phyloP scores from a whole-genome alignment of 2,113 vertebrate species.

The Poeciliopsis retropinna region DNA sequence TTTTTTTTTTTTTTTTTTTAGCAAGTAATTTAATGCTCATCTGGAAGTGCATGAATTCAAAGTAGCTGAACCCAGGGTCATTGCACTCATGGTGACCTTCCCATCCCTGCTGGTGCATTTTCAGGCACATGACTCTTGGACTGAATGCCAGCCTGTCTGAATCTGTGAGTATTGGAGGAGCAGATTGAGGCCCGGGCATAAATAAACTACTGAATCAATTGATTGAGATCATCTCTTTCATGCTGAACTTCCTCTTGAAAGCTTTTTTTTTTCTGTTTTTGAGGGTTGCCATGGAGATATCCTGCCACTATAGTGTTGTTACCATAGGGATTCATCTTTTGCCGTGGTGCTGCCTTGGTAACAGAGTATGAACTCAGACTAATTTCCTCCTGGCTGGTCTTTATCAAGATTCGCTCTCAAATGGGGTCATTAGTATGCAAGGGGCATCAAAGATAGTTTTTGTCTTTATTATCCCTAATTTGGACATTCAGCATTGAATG shows the following conservation, averaged over 20 bases:
- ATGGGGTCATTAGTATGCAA: slow-evolving; percentile 47
- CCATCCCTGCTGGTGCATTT: background rate
- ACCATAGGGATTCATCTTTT: slow-evolving; percentile 41
- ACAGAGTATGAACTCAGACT: slow-evolving; percentile 32
- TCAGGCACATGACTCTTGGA: background rate
- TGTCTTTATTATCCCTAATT: background rate
- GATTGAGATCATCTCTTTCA: background rate
- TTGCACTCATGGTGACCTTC: slow-evolving; percentile 8
- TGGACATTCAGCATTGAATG: background rate
- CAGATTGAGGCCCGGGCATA: background rate
- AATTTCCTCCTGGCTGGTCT: slow-evolving; percentile 52
- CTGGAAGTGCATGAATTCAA: background rate
- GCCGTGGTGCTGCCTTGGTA: slow-evolving; percentile 35
- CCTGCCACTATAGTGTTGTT: slow-evolving; percentile 41
- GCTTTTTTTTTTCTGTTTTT: slow-evolving; percentile 20
- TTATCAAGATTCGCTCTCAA: slow-evolving; percentile 31
- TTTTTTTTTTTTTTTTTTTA: no score
- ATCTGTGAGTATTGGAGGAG: background rate
- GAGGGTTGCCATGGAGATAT: slow-evolving; percentile 40
- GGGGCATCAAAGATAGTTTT: slow-evolving; percentile 4
- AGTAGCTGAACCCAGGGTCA: slow-evolving; percentile 3
- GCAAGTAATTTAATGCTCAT: background rate
- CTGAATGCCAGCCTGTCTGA: background rate
- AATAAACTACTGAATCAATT: background rate
- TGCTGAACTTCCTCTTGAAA: slow-evolving; percentile 15